These are phyloP conservation scores for Morpho helenor DNA, from an alignment of 2,888 invertebrate species.

Conservation along the genomic window DNA sequence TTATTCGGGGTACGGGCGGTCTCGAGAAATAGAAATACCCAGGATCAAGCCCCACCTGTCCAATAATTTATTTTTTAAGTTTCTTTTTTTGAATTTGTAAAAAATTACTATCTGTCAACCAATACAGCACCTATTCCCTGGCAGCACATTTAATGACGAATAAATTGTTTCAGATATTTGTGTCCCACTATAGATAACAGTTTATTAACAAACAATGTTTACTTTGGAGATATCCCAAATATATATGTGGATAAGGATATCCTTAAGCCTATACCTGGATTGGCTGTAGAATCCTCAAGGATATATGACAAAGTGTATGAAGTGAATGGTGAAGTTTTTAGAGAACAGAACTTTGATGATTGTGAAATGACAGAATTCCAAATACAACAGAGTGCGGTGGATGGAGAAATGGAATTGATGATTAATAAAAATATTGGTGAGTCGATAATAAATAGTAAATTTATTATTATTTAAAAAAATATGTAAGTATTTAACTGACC, in stretches of 20 bases:
- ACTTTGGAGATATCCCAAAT: not conserved
- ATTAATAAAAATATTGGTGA: not conserved
- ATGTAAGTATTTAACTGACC: no score
- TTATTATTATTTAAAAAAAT: no score
- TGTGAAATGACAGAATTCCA: not conserved
- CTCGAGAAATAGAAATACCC: no score
- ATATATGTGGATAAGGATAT: conserved; percentile 5
- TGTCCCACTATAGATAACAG: not conserved
- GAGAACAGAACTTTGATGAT: conserved; percentile 3
- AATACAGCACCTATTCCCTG: no score
- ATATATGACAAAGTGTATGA: conserved; percentile 11
- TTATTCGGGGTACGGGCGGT: no score
- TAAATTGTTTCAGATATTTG: not conserved
- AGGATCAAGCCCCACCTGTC: no score
- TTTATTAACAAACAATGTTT: not conserved
- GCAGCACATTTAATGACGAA: not conserved
- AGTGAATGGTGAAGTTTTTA: conserved; percentile 18
- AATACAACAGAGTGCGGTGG: not conserved
- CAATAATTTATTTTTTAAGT: no score
- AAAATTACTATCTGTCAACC: no score
- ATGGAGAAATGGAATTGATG: not conserved
- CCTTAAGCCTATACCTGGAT: not conserved
- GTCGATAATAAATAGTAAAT: not conserved
- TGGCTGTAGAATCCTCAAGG: not conserved
- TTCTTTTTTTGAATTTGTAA: no score